These are phyloP conservation scores for Manacus vitellinus DNA, from an alignment of 2,113 vertebrate genomes.

Conservation along the genomic window DNA sequence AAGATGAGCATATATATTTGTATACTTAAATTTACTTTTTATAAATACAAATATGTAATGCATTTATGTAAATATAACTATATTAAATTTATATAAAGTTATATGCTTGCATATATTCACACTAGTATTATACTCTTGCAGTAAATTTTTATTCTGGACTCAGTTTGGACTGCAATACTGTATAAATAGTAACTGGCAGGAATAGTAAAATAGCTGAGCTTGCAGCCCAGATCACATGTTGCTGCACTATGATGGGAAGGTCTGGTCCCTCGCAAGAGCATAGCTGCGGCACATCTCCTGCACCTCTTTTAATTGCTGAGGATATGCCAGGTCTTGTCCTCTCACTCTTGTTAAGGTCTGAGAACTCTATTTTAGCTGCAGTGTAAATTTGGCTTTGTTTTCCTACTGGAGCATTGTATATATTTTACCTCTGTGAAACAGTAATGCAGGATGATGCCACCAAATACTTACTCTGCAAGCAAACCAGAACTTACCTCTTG, in stretches of 20 bases:
- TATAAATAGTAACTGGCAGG: neutral
- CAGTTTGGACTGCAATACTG: neutral
- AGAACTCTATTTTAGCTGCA: neutral
- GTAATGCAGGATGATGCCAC: neutral
- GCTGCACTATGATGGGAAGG: neutral
- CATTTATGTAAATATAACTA: neutral
- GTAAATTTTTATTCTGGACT: neutral
- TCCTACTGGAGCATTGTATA: neutral
- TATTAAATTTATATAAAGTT: neutral
- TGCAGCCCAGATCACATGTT: neutral
- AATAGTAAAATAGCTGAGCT: neutral
- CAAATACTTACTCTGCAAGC: neutral
- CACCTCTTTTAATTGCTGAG: neutral
- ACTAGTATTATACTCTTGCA: neutral
- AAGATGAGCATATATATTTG: neutral
- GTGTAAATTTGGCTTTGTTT: neutral
- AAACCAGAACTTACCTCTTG: neutral
- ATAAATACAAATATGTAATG: neutral
- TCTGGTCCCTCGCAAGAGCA: accelerated
- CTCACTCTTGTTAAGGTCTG: neutral
- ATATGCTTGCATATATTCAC: neutral
- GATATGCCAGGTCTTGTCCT: neutral
- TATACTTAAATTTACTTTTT: neutral
- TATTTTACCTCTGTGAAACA: neutral
- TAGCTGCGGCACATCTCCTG: neutral